phyloP scores from a whole-genome alignment of 2,888 invertebrate genomes.

The Sericinus montela region DNA sequence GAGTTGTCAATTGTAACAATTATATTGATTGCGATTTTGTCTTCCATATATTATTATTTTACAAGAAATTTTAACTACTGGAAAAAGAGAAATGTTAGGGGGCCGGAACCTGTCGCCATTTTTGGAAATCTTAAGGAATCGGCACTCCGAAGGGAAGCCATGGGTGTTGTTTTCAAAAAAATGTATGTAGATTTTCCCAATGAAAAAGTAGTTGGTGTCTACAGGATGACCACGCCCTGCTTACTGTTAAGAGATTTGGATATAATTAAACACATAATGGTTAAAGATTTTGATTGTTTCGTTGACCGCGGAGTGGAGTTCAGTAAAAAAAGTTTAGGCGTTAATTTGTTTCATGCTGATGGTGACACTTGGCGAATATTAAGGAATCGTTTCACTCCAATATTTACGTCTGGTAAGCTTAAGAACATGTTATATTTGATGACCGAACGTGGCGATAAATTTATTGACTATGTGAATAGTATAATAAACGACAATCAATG shows the following conservation, averaged over 20 bases:
- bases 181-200: conserved; percentile 39
- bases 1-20: too few relatives aligned
- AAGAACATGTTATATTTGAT: conserved; percentile 48
- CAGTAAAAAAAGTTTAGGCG: conserved; percentile 40
- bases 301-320: conserved; percentile 43
- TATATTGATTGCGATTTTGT: too few relatives aligned
- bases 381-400: conserved; percentile 41
- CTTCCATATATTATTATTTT: conserved; percentile 32
- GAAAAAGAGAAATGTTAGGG: conserved; percentile 38
- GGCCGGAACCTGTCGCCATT: conserved; percentile 37
- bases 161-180: conserved; percentile 29
- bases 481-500: neutral
- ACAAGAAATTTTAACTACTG: conserved; percentile 47
- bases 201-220: conserved; percentile 51
- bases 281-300: conserved; percentile 50
- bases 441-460: conserved; percentile 10
- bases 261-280: conserved; percentile 43
- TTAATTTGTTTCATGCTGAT: conserved; percentile 46
- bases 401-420: conserved; percentile 51
- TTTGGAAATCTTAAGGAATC: conserved; percentile 43
- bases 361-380: conserved; percentile 45
- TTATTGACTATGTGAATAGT: neutral
- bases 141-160: conserved; percentile 28
- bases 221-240: conserved; percentile 41
- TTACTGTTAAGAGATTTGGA: conserved; percentile 48